phyloP scores from a whole-genome alignment of 2,797 vertebrate species.

The Brachyalestes nurse region DNA sequence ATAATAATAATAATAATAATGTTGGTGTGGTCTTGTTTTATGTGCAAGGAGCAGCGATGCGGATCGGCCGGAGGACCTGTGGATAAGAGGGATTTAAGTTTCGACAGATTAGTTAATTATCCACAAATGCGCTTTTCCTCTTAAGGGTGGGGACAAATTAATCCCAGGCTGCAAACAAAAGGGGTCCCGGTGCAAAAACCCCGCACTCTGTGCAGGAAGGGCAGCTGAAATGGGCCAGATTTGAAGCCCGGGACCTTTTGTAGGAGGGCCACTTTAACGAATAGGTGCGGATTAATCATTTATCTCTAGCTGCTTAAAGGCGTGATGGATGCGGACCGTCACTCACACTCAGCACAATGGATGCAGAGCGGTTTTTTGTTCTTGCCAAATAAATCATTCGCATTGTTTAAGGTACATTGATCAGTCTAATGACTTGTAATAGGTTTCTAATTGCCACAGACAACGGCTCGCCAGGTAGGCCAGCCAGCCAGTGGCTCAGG shows the following conservation, averaged over 20 bases:
- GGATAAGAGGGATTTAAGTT: conserved; percentile 65
- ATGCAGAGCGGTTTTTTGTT: conserved; percentile 80
- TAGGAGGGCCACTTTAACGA: conserved; percentile 83
- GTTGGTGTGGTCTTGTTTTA: conserved; percentile 10
- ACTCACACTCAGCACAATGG: conserved; percentile 83
- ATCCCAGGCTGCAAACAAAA: conserved; percentile 71
- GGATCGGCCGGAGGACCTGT: conserved; percentile 47
- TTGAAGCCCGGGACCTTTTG: conserved; percentile 75
- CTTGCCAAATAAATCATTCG: conserved; percentile 94
- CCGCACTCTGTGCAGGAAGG: conserved; percentile 73
- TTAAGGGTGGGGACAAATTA: conserved; percentile 82
- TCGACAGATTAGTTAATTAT: conserved; percentile 82
- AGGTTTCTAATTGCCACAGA: conserved; percentile 94
- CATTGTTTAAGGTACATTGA: conserved; percentile 99
- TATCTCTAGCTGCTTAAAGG: conserved; percentile 81
- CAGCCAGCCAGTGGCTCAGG: conserved; percentile 62
- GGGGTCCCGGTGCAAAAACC: conserved; percentile 60
- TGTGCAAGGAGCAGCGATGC: conserved; percentile 40
- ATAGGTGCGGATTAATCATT: conserved; percentile 86
- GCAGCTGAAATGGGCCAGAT: conserved; percentile 76
- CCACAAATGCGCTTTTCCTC: conserved; percentile 80
- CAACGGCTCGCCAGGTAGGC: conserved; percentile 84
- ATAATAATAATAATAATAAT: not conserved
- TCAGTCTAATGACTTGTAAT: conserved; percentile 99
- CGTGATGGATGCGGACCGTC: conserved; percentile 81